Base-by-base conservation (phyloP, 1,140 invertebrate species). In the Achatina immaculata region DNA sequence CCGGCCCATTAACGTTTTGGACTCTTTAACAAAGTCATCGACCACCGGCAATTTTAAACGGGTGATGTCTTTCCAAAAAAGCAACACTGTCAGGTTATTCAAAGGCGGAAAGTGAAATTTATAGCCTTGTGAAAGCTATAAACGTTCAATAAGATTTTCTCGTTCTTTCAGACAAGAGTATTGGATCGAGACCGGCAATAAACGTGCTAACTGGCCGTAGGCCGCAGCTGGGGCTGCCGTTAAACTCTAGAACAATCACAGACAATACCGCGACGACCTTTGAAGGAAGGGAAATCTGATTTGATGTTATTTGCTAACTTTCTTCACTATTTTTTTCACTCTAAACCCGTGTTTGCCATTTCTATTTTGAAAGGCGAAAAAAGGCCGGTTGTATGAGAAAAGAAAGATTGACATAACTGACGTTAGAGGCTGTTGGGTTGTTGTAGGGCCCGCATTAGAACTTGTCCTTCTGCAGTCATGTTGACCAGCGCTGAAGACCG, bases 61-160 rank as follows among this genome's bases (percentile, higher is more conserved):
- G 68, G 68, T 42, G 68, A 71, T 42, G 36, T 71, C 68, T 71
- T 38, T 71, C 68, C 68, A 71, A 71, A 62, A 71, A 69, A 69
- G 66, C 68, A 71, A 71, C 68, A 40, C 68, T 71, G 72, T 74
- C 72, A 74, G 43, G 45, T 74, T 55, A 74, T 45, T 51, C 43
- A 74, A 42, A 74, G 28, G 43, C 45, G 21, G 72, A 74, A 74
- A 51, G 42, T 74, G 45, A 74, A 74, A 73, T 73, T 74, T 74
- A 74, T 74, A 3, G 72, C 72, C 72, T 6, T 73, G 71, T 74
- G 72, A 74, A 74, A 74, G 31, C 71, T 16, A 36, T 74, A 51
- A 45, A 45, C 24, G 31, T 28, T 51, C 45, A 51, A 51, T 74
- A 31, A 51, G 45, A 31, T 21, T 71, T 40, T 71, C 72, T 45